Base-by-base conservation (phyloP, 2,888 invertebrate species). In the Galerucella pusilla region DNA sequence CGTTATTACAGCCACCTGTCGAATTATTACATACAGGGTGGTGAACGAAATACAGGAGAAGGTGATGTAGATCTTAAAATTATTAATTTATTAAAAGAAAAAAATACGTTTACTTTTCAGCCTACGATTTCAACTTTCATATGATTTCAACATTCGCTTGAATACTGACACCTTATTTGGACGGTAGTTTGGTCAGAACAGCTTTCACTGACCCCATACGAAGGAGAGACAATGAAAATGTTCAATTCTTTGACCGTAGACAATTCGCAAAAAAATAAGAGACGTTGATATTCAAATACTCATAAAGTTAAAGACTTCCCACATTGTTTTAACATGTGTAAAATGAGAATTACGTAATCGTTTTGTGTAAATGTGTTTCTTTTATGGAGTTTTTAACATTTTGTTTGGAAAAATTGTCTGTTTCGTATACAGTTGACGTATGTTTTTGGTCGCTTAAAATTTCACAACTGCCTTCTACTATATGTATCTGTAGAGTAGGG, bases 21-120 rank as follows among this genome's bases (percentile, higher is more conserved):
- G 11, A 20, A 57, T 57, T 57, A 20, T 57, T 1, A 10, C 9
- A 67, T 67, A 67, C 67, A 67, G 28, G 67, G 54, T 20, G 16
- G 0, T 54, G 0, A 2, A 12, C 46, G 12, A 46, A 46, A 46
- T 12, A 12, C 14, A 49, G 14, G 49, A 49, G 49, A 49, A 49
- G 14, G 49, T 49, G 14, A 4, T 7, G 16, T 10, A 20, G n/a
- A 9, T 57, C 16, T 57, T 16, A 10, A 16, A 57, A 6, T 16
- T 20, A 5, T 20, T 20, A 20, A 57, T 57, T 57, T 20, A 57
- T 57, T 16, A 1, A 9, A 16, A 20, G 7, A 20, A 6, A 54
- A n/a, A 14, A 28, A 28, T 28, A 54, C n/a, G 20, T 16, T 57
- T 57, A 10, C 6, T 57, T 57, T 57, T 57, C 10, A 57, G 16